Base-by-base conservation (phyloP, 1,140 invertebrate species). In the Hypothenemus hampei region DNA sequence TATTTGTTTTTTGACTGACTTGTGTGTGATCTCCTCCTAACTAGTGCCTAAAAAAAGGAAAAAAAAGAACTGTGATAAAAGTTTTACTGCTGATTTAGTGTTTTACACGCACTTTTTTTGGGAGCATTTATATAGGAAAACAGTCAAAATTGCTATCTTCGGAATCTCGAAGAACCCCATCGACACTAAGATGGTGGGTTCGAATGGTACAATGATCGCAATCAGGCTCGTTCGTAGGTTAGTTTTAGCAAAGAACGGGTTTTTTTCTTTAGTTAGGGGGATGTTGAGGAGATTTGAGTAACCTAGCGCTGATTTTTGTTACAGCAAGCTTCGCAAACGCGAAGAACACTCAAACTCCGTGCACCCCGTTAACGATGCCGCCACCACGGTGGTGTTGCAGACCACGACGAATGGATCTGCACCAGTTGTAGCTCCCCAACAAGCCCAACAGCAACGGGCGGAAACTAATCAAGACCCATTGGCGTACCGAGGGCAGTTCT, bases 171-270 rank as follows among this genome's bases (percentile, higher is more conserved):
- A 58, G 58, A 62, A 64, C 62, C 58, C 64, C 37, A 56, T 47
- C 43, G 59, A 60, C 71, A 69, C 60, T 70, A 74, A 68, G 73
- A 86, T 87, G 84, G 84, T 87, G 66, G 84, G 84, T 71, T 85
- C 79, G 73, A 87, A 86, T 76, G 84, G 84, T 69, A 87, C 84
- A 69, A 82, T 89, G 80, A 83, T 87, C 73, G 85, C 86, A 65
- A 85, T 89, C 68, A 86, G 86, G 75, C 84, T 89, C 82, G 86
- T 90, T 74, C 85, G 86, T 35, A 53, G 50, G 50, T 53, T 53
- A 53, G 50, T 53, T 16, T 23, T 6, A 8, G 35, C 35, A n/a
- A 37, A 10, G 3, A 37, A 2, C 35, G 8, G 15, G n/a, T 15
- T 37, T 39, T 39, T 39, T 29, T 7, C 26, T n/a, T 29, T 7